Conservation (phyloP, 1,140 invertebrate species). For the Coenobita brevimanus region DNA sequence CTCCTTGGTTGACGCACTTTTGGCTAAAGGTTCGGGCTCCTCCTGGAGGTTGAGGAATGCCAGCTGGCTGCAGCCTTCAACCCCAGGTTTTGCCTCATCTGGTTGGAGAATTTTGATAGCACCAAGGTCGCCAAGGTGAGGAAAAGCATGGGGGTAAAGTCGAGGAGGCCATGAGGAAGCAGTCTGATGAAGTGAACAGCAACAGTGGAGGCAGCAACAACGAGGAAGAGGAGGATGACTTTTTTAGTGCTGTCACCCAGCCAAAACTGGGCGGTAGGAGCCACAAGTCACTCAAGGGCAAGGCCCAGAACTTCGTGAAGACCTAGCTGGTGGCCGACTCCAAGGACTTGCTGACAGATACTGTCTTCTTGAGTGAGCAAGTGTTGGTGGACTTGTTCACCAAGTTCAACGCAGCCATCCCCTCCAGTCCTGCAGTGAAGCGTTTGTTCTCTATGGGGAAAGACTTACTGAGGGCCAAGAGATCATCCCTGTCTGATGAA, state of each 20-base stretch:
- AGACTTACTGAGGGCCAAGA: too few species aligned
- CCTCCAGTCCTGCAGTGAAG: too few species aligned
- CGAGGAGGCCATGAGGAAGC: too few species aligned
- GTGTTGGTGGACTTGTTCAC: conserved; percentile 6
- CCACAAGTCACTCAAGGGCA: background rate
- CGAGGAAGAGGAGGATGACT: background rate
- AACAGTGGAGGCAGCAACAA: background rate
- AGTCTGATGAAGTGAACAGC: too few species aligned
- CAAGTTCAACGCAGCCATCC: conserved; percentile 1
- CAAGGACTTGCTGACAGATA: conserved; percentile 71
- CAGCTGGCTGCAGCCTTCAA: conserved; percentile 32
- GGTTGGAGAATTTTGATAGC: background rate
- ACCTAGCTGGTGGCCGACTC: conserved; percentile 67
- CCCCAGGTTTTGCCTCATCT: conserved; percentile 20
- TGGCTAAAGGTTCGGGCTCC: conserved; percentile 12
- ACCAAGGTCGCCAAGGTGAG: too few species aligned
- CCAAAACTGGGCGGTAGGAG: background rate
- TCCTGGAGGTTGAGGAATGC: conserved; percentile 21
- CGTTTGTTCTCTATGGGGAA: too few species aligned
- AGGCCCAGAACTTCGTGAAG: background rate
- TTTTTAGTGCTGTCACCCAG: background rate
- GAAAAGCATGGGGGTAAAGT: too few species aligned
- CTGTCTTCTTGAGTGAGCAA: too few species aligned
- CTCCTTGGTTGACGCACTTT: background rate
- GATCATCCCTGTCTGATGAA: too few species aligned